phyloP scores from a whole-genome alignment of 2,797 vertebrate genomes.

The Paguma larvata region DNA sequence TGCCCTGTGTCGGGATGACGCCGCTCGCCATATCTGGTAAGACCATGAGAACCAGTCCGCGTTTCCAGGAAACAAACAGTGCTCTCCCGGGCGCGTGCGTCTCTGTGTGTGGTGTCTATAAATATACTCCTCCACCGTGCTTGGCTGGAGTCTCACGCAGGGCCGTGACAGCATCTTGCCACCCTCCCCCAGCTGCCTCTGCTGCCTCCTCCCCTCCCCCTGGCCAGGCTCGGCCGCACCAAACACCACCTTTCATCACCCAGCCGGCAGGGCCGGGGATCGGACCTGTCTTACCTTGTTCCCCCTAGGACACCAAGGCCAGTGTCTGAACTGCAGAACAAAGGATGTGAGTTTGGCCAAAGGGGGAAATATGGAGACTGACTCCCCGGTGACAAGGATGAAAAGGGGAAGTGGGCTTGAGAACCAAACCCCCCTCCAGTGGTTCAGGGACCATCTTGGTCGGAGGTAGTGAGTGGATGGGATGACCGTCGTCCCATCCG shows the following conservation, averaged over 20 bases:
- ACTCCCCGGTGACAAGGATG: background rate
- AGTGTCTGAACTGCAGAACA: background rate
- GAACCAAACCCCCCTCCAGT: background rate
- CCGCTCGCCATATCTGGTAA: background rate
- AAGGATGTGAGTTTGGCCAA: background rate
- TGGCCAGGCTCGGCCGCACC: background rate
- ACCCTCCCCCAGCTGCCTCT: background rate
- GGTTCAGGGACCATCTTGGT: background rate
- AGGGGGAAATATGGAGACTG: background rate
- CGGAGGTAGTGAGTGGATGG: background rate
- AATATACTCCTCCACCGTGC: background rate
- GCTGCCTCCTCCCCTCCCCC: too few species aligned
- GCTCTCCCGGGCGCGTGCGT: rapidly evolving
- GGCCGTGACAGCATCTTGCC: background rate
- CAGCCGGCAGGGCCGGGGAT: background rate
- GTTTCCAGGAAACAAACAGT: slow-evolving; percentile 22
- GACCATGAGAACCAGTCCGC: rapidly evolving
- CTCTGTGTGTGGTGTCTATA: background rate
- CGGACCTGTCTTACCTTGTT: background rate
- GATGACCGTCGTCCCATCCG: background rate
- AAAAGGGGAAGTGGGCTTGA: background rate
- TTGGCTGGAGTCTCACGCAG: background rate
- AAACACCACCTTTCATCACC: background rate
- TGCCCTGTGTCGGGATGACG: background rate
- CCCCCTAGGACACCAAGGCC: background rate